A percentile compares a stretch with the other conserved stretches of the same genome.
These are phyloP conservation scores for Nebria ingens DNA, from an alignment of 1,140 invertebrate genomes.

Conservation along the genomic window DNA sequence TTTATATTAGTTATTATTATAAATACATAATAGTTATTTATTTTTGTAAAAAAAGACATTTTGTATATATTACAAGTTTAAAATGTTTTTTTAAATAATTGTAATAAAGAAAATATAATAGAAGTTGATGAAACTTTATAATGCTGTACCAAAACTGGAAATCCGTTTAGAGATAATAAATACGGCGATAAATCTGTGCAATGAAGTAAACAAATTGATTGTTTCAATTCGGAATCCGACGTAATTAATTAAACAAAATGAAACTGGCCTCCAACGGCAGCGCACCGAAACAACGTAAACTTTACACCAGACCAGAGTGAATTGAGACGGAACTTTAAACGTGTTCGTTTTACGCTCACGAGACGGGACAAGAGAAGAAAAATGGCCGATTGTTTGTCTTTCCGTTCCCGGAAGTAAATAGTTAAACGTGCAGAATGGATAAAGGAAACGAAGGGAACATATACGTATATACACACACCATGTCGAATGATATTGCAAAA, in stretches of 20 bases:
- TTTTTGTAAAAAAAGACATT: no score
- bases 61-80: no score
- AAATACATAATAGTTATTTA: no score
- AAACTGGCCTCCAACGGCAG: neutral
- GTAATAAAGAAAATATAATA: no score
- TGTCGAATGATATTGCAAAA: neutral
- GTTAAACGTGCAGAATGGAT: neutral
- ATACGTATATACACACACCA: no score
- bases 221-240: neutral
- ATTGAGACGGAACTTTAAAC: neutral
- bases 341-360: neutral
- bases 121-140: no score
- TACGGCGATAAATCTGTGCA: no score
- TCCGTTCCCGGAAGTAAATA: neutral
- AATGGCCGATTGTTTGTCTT: neutral
- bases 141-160: no score
- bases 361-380: neutral
- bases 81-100: no score
- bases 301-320: no score
- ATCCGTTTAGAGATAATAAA: no score
- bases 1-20: no score
- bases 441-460: neutral
- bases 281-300: neutral
- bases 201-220: neutral
- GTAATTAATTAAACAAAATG: neutral